Base-by-base conservation (phyloP, 2,888 invertebrate genomes). In the Arctia plantaginis region DNA sequence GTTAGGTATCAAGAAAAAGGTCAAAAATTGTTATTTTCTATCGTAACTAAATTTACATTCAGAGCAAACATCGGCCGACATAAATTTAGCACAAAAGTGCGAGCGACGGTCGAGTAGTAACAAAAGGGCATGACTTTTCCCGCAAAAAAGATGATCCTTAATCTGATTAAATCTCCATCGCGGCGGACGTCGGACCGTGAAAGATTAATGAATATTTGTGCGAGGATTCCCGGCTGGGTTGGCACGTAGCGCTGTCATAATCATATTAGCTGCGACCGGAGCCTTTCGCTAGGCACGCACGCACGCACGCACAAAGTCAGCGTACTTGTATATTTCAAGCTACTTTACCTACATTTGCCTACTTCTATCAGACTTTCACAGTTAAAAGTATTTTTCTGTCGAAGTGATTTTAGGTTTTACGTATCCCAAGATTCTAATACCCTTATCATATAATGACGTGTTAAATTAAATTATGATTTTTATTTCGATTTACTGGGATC, bases 91-190 rank as follows among this genome's bases (percentile, higher is more conserved):
- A 92, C 93, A 94, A 94, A 94, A 95, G 94, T 94, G 94, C 92
- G 92, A 92, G 92, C 91, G 92, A 91, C 93, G 93, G 93, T 90
- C 92, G 93, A 92, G 91, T 90, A 93, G 93, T 93, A 95, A 95
- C 94, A 95, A 94, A 95, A 92, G 95, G 94, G 92, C 95, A 94
- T 91, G 94, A 94, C 94, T 94, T 94, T 94, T 93, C 92, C 93
- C 93, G 93, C 94, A 94, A 95, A 95, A 92, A 95, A 95, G 94
- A 95, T 95, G 95, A 95, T 95, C 95, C 95, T 95, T 95, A 95
- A 95, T 95, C 95, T 95, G 95, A 95, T 95, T 95, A 95, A 95
- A 95, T 95, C 95, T 95, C 95, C 95, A 95, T 95, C 94, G 94
- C 91, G 91, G 94, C 92, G 92, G 94, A 95, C 94, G 95, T 95